phyloP scores from a whole-genome alignment of 2,797 vertebrate genomes.

The Allobates femoralis region DNA sequence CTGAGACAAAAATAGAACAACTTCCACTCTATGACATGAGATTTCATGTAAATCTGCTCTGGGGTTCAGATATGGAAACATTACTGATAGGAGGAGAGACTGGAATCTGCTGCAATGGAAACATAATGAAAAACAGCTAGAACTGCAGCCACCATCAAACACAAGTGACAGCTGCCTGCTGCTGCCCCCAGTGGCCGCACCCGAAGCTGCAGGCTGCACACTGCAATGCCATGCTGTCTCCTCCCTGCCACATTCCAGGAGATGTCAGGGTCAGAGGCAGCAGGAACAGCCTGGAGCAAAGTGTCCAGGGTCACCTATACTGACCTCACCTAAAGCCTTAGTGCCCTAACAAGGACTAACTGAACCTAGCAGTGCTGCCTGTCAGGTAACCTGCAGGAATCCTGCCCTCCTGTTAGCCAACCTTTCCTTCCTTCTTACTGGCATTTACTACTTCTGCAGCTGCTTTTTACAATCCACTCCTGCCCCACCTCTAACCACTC shows the following conservation, averaged over 20 bases:
- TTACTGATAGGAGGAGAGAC: background rate
- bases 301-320: background rate
- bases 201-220: background rate
- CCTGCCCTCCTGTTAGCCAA: background rate
- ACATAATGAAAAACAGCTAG: background rate
- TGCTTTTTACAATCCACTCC: background rate
- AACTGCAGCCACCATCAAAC: background rate
- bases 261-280: slow-evolving; percentile 55
- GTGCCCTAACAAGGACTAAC: background rate
- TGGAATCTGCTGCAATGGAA: background rate
- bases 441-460: slow-evolving; percentile 5
- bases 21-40: slow-evolving; percentile 3
- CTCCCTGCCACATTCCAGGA: slow-evolving; percentile 71
- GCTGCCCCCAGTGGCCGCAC: background rate
- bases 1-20: background rate
- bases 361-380: background rate
- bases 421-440: background rate
- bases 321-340: background rate
- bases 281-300: slow-evolving; percentile 9
- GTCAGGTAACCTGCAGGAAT: background rate
- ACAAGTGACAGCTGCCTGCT: background rate
- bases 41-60: background rate
- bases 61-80: background rate
- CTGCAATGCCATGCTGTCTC: slow-evolving; percentile 63
- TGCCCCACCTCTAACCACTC: background rate